Evolutionary conservation across 2,113 vertebrate species (phyloP), one percentile per base, ranked within the genome.

Genomic region (Megaleporinus macrocephalus): DNA sequence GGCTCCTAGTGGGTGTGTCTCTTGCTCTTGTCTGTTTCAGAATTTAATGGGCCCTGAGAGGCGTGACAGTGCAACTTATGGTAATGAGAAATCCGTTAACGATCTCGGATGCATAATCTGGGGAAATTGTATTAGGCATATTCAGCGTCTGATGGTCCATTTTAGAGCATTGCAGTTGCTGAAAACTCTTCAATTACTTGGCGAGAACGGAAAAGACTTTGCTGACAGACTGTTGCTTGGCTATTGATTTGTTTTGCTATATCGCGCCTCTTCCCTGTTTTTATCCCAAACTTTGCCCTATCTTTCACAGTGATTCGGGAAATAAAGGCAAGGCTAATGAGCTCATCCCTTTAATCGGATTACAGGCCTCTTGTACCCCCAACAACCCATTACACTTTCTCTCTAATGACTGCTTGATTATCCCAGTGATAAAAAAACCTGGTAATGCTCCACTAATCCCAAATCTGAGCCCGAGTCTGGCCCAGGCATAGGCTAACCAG

Each of bases 271-370:
- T 47, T 73, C 26, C 22, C 9, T n/a, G 29, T 74, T 65, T 62
- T 73, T 53, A 55, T 76, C 24, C 55, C 36, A 51, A 78, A 80
- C 49, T 78, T 55, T 62, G 18, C 73, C 63, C 44, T 65, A 53
- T 84, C 59, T 76, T 78, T 22, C 30, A 5, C 57, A 15, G 27
- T 55, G 69, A 59, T 84, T 85, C 81, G 57, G 61, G 79, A 30
- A 83, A 79, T 47, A n/a, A 76, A 76, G 65, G 76, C 78, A 33
- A 30, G 57, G 47, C 76, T 84, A 87, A 86, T 80, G 79, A 87
- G 78, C 75, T 81, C 69, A 84, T 76, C 3, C 0, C 14, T 79
- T 78, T 81, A 87, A 87, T 84, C 71, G 51, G 81, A 87, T 87
- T 87, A 85, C 70, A 83, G 75, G 36, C 57, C 47, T 78, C 57